Conservation (phyloP, 2,888 invertebrate genomes). For the Acanthosepion esculentum region DNA sequence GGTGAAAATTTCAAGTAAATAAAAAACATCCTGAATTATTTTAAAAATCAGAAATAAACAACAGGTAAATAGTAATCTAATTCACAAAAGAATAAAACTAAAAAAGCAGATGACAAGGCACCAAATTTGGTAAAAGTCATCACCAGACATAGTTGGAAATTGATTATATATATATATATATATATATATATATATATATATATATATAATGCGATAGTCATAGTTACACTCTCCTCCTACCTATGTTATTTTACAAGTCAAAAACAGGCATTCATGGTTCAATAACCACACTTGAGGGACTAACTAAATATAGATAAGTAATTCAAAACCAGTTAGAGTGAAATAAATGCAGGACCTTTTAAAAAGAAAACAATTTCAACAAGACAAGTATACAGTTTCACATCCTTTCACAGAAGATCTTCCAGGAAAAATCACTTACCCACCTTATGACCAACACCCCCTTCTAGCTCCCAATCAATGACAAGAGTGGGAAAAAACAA, state of each 20-base stretch:
- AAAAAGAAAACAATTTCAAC: conserved; percentile 6
- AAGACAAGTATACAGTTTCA: background rate
- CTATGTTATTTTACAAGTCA: background rate
- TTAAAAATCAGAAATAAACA: background rate
- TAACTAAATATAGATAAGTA: background rate
- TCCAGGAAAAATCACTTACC: background rate
- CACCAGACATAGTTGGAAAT: background rate
- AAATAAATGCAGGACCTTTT: background rate
- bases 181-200: background rate
- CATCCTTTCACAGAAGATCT: background rate
- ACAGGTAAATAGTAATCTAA: background rate
- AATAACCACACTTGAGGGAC: background rate
- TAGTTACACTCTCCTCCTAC: background rate
- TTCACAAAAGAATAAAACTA: too few relatives aligned
- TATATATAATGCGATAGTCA: background rate
- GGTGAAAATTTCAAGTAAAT: background rate
- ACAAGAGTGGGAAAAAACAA: background rate
- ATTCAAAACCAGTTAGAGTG: background rate
- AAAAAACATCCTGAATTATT: background rate
- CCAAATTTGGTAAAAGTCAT: background rate
- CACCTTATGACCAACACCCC: background rate
- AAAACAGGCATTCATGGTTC: background rate
- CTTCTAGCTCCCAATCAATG: background rate
- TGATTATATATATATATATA: too few relatives aligned
- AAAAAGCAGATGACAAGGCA: background rate